Evolutionary conservation across 2,113 vertebrate species (phyloP).

Genomic region (Sarotherodon lohbergeri): DNA sequence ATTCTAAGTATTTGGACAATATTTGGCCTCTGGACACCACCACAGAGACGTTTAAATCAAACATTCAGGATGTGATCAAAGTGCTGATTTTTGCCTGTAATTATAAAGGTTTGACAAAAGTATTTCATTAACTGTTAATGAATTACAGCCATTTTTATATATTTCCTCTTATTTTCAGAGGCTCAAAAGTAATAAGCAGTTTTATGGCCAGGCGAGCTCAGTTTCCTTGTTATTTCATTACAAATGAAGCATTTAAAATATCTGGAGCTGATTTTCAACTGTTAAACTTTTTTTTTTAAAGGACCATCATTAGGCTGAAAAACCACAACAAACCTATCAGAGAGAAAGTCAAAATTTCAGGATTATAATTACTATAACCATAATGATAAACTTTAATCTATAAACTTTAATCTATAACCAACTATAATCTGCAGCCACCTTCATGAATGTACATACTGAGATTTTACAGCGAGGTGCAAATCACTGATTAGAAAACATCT

Average conservation of each 20-base stretch:
- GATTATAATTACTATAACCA: neutral
- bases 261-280: neutral
- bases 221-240: neutral
- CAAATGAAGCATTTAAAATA: neutral
- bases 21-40: neutral
- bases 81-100: neutral
- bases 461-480: neutral
- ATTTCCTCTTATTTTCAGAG: neutral
- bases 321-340: neutral
- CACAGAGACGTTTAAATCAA: neutral
- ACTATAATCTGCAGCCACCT: neutral
- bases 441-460: neutral
- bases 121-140: neutral
- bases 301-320: neutral
- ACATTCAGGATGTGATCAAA: neutral
- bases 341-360: neutral
- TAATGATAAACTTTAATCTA: neutral
- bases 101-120: neutral
- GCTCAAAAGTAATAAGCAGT: neutral
- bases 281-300: neutral
- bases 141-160: neutral
- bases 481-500: neutral
- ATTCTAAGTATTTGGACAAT: neutral
- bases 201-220: neutral
- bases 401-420: neutral